Evolutionary conservation across 2,797 vertebrate genomes (phyloP), one percentile per base, ranked within the genome.

Genomic region (Coccyzus lansbergi): DNA sequence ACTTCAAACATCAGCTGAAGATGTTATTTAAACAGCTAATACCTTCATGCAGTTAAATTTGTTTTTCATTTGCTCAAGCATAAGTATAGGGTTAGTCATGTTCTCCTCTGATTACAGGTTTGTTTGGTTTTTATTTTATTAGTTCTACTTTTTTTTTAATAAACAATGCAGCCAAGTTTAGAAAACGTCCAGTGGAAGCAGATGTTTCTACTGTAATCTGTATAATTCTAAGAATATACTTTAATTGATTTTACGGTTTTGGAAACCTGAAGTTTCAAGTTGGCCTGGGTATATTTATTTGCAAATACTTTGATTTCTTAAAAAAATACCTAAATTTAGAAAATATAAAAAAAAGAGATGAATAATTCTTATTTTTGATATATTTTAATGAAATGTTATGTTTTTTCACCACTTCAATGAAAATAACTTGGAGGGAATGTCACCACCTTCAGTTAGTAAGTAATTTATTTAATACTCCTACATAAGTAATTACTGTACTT

Each of bases 191-290:
- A 93, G 42, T 46, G 80, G 71, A 92, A 92, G 46, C 91, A 96
- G 95, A 92, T 95, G 91, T 93, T 96, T 93, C 84, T 71, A 83
- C 76, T 93, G 85, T 91, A 92, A 90, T 93, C 92, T 65, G 20
- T 90, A 90, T 88, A 92, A 92, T 95, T 89, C 42, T 26, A 42
- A 88, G 90, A 60, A 93, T 83, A 29, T 29, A 42, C 34, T 58
- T 79, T 51, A 93, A 91, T 93, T 96, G 78, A 87, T 93, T 92
- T 92, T 91, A 52, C 89, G 51, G 52, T 81, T 91, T 25, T 58
- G n/a, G 55, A 93, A 91, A 87, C 70, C 20, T 64, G 49, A 74
- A 75, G 58, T 71, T 89, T 63, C n/a, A 71, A 64, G 36, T 85
- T 92, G 49, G 20, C 38, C 42, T 89, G 56, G 20, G 70, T 63